These are phyloP conservation scores for Theretra japonica DNA, from an alignment of 2,888 invertebrate genomes.

Conservation along the genomic window DNA sequence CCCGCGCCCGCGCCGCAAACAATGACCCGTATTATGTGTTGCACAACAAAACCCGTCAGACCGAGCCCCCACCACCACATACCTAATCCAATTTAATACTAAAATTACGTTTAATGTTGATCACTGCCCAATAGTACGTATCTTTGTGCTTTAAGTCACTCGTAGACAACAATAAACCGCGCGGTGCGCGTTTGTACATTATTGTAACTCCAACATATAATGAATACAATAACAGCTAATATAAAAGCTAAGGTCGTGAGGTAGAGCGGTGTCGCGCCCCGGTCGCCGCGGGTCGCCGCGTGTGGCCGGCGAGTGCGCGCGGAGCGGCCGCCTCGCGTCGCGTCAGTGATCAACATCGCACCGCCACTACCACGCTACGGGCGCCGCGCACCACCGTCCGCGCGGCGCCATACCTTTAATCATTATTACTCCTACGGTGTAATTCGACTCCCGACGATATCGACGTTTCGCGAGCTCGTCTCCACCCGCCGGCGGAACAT, in stretches of 20 bases:
- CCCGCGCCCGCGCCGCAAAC: conserved; percentile 66
- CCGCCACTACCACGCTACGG: conserved; percentile 78
- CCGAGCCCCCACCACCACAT: conserved; percentile 72
- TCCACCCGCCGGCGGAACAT: conserved; percentile 82
- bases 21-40: conserved; percentile 81
- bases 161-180: conserved; percentile 80
- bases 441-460: conserved; percentile 84
- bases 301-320: conserved; percentile 40
- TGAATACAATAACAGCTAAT: conserved; percentile 83
- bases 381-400: conserved; percentile 69
- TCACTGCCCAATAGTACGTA: conserved; percentile 85
- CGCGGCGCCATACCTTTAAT: conserved; percentile 79
- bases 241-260: conserved; percentile 78
- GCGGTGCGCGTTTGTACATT: conserved; percentile 75
- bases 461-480: conserved; percentile 83
- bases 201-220: conserved; percentile 82
- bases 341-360: conserved; percentile 82
- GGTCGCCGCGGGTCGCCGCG: conserved; percentile 38
- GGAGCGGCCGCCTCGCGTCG: conserved; percentile 46
- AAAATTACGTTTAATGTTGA: conserved; percentile 84
- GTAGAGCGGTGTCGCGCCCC: conserved; percentile 70
- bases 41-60: conserved; percentile 73
- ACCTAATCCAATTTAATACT: conserved; percentile 82
- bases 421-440: conserved; percentile 82
- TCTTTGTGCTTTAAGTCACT: conserved; percentile 82